phyloP scores from a whole-genome alignment of 2,888 invertebrate species.

The Augochlorella aurata region DNA sequence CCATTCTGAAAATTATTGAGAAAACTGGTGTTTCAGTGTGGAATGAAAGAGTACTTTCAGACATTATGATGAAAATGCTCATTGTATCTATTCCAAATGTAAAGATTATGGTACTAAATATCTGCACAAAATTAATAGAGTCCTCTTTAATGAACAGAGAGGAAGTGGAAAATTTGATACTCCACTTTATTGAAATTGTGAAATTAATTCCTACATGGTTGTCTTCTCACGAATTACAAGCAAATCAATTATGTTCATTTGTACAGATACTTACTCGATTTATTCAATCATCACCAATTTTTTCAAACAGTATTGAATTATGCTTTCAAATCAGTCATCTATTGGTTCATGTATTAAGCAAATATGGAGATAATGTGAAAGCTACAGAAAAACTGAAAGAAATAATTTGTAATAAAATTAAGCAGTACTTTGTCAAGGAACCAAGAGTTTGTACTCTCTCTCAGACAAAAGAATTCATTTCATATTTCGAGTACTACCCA shows the following conservation, averaged over 20 bases:
- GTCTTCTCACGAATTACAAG: constrained; percentile 58
- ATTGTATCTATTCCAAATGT: constrained; percentile 68
- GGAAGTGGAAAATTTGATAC: constrained; percentile 62
- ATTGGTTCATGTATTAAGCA: constrained; percentile 62
- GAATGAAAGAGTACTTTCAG: constrained; percentile 68
- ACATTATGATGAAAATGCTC: constrained; percentile 67
- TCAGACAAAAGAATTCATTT: constrained; percentile 65
- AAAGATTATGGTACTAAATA: constrained; percentile 72
- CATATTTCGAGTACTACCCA: constrained; percentile 68
- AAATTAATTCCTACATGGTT: constrained; percentile 72
- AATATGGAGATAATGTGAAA: not conserved
- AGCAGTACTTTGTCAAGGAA: constrained; percentile 65
- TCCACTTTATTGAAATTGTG: constrained; percentile 70
- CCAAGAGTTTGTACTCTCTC: constrained; percentile 63
- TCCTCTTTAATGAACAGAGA: constrained; percentile 58
- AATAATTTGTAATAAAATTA: constrained; percentile 71
- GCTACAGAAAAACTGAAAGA: constrained; percentile 60
- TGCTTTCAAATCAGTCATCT: constrained; percentile 73
- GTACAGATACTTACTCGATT: constrained; percentile 57
- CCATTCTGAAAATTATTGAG: constrained; percentile 71
- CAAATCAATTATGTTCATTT: constrained; percentile 53
- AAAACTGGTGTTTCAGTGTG: constrained; percentile 73
- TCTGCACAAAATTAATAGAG: constrained; percentile 69
- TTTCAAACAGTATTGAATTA: constrained; percentile 62
- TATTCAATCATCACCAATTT: constrained; percentile 55